These are phyloP conservation scores for Neria commutata DNA, from an alignment of 2,888 invertebrate species.

Conservation along the genomic window DNA sequence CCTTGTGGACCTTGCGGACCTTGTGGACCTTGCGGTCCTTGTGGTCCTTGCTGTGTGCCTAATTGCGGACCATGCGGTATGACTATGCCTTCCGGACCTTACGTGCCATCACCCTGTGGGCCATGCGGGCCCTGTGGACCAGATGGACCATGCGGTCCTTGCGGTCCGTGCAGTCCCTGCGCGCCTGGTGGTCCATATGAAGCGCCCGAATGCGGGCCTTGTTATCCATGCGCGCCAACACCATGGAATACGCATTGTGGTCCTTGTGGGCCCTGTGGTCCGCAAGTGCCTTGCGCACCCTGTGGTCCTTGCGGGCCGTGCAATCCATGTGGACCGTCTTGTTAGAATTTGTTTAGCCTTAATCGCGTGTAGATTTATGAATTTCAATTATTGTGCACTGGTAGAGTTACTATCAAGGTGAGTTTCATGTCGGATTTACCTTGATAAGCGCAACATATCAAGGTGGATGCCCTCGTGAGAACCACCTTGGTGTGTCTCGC, in stretches of 20 bases:
- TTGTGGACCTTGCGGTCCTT: constrained; percentile 37
- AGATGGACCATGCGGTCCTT: constrained; percentile 37
- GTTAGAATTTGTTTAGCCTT: constrained; percentile 13
- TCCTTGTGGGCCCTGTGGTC: constrained; percentile 41
- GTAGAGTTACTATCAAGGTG: constrained; percentile 39
- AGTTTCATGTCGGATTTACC: constrained; percentile 44
- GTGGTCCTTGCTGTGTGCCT: constrained; percentile 34
- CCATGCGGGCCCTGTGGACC: constrained; percentile 30
- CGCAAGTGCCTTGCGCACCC: constrained; percentile 38
- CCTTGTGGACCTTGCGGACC: constrained; percentile 37
- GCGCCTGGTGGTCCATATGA: constrained; percentile 33
- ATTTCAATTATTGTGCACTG: not conserved
- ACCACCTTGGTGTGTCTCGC: constrained; percentile 44
- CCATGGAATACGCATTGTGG: constrained; percentile 40
- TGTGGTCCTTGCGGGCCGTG: constrained; percentile 38
- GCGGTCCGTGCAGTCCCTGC: constrained; percentile 29
- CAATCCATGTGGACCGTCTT: constrained; percentile 30
- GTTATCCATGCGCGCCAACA: constrained; percentile 39
- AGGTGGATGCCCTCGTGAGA: constrained; percentile 43
- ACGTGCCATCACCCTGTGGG: constrained; percentile 31
- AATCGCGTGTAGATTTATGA: not conserved
- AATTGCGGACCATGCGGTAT: constrained; percentile 35
- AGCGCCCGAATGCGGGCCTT: constrained; percentile 42
- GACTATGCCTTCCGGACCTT: constrained; percentile 29
- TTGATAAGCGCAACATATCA: constrained; percentile 45